phyloP scores from a whole-genome alignment of 1,140 invertebrate genomes.

The Lepidostoma basale region DNA sequence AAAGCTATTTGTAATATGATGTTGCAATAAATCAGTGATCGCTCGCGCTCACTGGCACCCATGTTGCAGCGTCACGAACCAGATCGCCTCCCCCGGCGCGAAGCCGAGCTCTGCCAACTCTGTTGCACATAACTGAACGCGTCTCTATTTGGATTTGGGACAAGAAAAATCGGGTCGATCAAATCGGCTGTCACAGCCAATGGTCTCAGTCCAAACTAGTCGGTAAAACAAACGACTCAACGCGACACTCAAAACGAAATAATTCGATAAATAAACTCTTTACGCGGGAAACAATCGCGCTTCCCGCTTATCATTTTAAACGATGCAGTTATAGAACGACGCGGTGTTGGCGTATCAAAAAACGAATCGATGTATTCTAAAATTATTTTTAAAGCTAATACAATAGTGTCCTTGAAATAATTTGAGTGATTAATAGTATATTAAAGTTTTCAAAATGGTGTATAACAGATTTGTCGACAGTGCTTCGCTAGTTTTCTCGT shows the following conservation, averaged over 20 bases:
- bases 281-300: neutral
- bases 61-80: neutral
- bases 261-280: neutral
- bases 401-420: no score
- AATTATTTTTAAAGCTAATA: no score
- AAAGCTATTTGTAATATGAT: no score
- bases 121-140: slow-evolving; percentile 42
- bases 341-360: no score
- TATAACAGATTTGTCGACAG: neutral
- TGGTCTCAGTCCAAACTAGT: slow-evolving; percentile 31
- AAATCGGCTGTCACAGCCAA: slow-evolving; percentile 37
- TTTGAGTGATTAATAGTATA: no score
- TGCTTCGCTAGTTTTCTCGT: neutral
- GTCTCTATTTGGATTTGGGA: slow-evolving; percentile 45
- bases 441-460: slow-evolving; percentile 10
- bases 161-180: slow-evolving; percentile 45
- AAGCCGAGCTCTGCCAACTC: slow-evolving; percentile 29
- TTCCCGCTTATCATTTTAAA: neutral
- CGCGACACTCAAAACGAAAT: slow-evolving; percentile 2
- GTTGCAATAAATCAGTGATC: slow-evolving; percentile 2
- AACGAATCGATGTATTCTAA: no score
- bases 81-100: neutral
- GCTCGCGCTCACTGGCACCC: neutral
- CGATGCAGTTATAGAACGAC: no score
- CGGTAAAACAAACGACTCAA: slow-evolving; percentile 15